These are phyloP conservation scores for Fopius arisanus DNA, from an alignment of 1,140 invertebrate species.

Conservation along the genomic window DNA sequence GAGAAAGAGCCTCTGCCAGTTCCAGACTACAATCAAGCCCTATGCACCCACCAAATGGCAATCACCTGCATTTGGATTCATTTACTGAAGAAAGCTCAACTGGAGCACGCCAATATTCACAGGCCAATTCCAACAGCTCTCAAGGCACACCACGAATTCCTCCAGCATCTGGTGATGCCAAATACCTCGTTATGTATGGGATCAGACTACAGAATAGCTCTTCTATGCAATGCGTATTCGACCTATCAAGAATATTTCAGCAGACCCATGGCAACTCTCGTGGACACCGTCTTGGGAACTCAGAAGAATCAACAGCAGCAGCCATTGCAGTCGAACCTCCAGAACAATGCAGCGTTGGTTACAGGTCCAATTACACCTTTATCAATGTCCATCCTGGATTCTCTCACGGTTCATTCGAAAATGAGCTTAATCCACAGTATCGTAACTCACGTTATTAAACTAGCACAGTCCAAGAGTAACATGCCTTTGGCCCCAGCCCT, in stretches of 20 bases:
- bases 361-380: constrained; percentile 81
- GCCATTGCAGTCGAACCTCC: constrained; percentile 53
- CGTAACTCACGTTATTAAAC: constrained; percentile 87
- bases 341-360: constrained; percentile 63
- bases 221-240: constrained; percentile 94
- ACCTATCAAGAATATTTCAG: constrained; percentile 87
- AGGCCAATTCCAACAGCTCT: constrained; percentile 83
- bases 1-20: constrained; percentile 89
- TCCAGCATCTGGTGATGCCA: constrained; percentile 82
- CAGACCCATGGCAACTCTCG: constrained; percentile 85
- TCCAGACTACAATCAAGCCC: constrained; percentile 86
- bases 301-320: constrained; percentile 69
- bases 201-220: constrained; percentile 87
- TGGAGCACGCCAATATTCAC: constrained; percentile 79
- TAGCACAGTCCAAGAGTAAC: constrained; percentile 85
- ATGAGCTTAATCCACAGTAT: constrained; percentile 98
- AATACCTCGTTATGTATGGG: constrained; percentile 75
- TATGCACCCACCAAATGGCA: constrained; percentile 91
- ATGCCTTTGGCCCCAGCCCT: constrained; percentile 87
- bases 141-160: constrained; percentile 85
- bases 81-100: constrained; percentile 90
- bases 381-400: constrained; percentile 92
- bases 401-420: constrained; percentile 95
- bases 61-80: constrained; percentile 97
- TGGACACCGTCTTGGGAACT: constrained; percentile 87